Percentiles rank a stretch among this genome's conserved stretches.
Evolutionary conservation across 2,888 invertebrate species (phyloP).

Genomic region (Maniola hyperantus): DNA sequence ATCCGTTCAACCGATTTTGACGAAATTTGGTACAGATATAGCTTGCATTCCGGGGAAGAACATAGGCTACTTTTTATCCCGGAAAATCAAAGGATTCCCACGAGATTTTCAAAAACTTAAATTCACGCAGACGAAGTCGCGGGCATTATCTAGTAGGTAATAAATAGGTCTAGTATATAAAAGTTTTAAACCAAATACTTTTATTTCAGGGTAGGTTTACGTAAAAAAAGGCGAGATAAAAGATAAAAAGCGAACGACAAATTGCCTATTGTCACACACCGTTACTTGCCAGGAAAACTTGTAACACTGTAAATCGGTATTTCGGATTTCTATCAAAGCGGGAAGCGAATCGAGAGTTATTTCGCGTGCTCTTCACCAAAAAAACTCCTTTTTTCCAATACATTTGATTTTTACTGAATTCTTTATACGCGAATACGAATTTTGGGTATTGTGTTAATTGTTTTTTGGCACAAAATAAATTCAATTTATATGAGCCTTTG

Average conservation of each 20-base stretch:
- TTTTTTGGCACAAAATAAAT: background rate
- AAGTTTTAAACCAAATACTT: background rate
- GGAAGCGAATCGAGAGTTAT: conserved; percentile 13
- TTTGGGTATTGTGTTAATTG: conserved; percentile 2
- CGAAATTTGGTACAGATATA: too few relatives aligned
- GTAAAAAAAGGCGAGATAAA: conserved; percentile 13
- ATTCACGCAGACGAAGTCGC: too few relatives aligned
- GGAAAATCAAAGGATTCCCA: too few relatives aligned
- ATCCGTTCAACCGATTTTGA: too few relatives aligned
- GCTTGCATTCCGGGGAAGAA: too few relatives aligned
- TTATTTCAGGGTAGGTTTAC: background rate
- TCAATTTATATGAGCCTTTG: too few relatives aligned
- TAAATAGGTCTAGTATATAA: background rate
- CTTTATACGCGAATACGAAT: conserved; percentile 4
- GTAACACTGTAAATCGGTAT: conserved; percentile 6
- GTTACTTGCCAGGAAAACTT: conserved; percentile 16
- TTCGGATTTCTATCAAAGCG: conserved; percentile 14
- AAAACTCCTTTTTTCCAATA: conserved; percentile 11
- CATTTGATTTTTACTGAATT: conserved; percentile 10
- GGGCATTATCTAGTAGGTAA: too few relatives aligned
- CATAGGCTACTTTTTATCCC: too few relatives aligned
- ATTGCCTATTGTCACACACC: conserved; percentile 21
- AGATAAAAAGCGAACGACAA: conserved; percentile 15
- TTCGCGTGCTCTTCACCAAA: conserved; percentile 7
- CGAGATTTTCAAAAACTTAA: too few relatives aligned